Conservation (phyloP, 2,113 vertebrate species). For the Saccopteryx bilineata region DNA sequence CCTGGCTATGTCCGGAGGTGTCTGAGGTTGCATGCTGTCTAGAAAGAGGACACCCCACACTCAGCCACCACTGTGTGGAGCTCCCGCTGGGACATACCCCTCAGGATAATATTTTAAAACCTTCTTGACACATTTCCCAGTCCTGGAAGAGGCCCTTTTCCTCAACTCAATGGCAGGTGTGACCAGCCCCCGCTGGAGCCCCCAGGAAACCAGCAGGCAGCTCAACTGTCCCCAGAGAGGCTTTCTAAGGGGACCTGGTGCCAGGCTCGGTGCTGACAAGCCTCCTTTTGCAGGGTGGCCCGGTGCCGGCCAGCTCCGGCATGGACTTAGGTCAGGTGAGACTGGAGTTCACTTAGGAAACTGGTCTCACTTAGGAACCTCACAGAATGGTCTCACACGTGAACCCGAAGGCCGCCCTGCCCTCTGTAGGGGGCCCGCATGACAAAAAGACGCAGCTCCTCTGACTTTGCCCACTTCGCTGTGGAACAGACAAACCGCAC, state of each 20-base stretch:
- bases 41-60: too few relatives aligned
- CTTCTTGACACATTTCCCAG: background rate
- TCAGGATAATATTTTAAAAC: background rate
- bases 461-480: background rate
- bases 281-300: background rate
- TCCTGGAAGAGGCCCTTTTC: accelerated
- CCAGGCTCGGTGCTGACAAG: background rate
- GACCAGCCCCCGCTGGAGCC: background rate
- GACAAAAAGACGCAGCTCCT: background rate
- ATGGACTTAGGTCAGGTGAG: accelerated
- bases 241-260: background rate
- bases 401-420: too few relatives aligned
- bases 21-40: background rate
- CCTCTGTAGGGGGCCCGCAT: background rate
- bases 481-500: accelerated
- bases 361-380: background rate
- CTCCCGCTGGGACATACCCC: background rate
- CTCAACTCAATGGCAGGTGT: background rate
- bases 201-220: background rate
- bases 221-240: background rate
- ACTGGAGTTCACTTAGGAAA: background rate
- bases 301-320: accelerated
- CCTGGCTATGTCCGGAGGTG: too few relatives aligned
- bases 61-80: too few relatives aligned
- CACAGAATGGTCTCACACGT: background rate